Evolutionary conservation across 2,113 vertebrate species (phyloP).

Genomic region (Hylia prasina): DNA sequence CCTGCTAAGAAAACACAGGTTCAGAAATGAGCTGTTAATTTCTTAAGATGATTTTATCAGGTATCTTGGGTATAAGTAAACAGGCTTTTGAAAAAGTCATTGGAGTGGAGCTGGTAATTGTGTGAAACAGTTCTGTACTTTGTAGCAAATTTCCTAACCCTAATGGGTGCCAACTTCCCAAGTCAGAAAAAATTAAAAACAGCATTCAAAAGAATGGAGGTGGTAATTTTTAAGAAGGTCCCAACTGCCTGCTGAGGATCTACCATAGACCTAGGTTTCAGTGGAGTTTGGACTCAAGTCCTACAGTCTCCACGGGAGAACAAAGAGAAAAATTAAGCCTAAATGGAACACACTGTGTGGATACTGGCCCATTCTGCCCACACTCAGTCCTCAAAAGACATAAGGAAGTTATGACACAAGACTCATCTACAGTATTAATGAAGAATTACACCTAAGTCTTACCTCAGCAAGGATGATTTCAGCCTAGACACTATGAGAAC

Average conservation of each 20-base stretch:
- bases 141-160: not conserved
- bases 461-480: not conserved
- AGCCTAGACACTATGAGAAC: not conserved
- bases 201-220: not conserved
- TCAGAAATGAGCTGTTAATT: not conserved
- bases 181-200: not conserved
- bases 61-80: not conserved
- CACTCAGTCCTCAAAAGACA: fast-evolving
- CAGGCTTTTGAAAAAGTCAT: not conserved
- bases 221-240: not conserved
- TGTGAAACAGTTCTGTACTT: not conserved
- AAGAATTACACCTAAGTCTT: not conserved
- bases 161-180: not conserved
- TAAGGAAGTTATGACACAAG: not conserved
- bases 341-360: not conserved
- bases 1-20: not conserved
- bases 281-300: not conserved
- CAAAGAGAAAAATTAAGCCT: not conserved
- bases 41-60: not conserved
- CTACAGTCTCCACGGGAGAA: not conserved
- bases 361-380: not conserved
- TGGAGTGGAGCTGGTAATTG: not conserved
- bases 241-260: not conserved
- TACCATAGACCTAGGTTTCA: not conserved
- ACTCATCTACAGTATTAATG: not conserved